phyloP scores from a whole-genome alignment of 2,797 vertebrate genomes.

The Tamandua tetradactyla region DNA sequence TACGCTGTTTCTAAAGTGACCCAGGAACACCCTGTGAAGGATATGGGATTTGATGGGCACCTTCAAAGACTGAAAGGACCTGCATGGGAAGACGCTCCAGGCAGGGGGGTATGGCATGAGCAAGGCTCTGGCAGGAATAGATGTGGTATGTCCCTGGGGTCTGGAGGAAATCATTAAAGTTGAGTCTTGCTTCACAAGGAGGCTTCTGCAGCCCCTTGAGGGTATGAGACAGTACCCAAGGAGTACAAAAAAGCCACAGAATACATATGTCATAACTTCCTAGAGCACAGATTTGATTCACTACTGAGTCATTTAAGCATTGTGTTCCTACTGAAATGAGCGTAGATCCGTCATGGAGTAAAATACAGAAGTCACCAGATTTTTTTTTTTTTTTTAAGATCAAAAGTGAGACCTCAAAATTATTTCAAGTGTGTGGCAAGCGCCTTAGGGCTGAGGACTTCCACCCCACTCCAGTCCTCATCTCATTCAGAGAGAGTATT shows the following conservation, averaged over 20 bases:
- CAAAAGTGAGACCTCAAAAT: slow-evolving; percentile 19
- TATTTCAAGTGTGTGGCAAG: slow-evolving; percentile 28
- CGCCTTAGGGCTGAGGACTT: neutral
- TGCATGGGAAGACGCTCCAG: neutral
- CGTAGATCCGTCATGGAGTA: neutral
- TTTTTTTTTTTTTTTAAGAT: neutral
- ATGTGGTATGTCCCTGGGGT: neutral
- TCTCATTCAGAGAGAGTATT: neutral
- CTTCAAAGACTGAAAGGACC: neutral
- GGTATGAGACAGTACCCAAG: neutral
- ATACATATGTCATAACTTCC: neutral
- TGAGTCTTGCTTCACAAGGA: neutral
- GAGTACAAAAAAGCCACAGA: neutral
- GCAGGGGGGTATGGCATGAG: neutral
- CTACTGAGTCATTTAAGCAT: neutral
- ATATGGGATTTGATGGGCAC: neutral
- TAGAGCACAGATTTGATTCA: neutral
- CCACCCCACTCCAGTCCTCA: neutral
- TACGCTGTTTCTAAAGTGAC: neutral
- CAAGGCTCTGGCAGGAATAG: neutral
- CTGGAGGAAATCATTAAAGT: slow-evolving; percentile 22
- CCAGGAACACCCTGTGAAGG: neutral
- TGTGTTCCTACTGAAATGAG: slow-evolving; percentile 28
- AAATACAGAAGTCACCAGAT: neutral
- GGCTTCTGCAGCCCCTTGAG: neutral